Evolutionary conservation across 2,888 invertebrate species (phyloP).

Genomic region (Oligia latruncula): DNA sequence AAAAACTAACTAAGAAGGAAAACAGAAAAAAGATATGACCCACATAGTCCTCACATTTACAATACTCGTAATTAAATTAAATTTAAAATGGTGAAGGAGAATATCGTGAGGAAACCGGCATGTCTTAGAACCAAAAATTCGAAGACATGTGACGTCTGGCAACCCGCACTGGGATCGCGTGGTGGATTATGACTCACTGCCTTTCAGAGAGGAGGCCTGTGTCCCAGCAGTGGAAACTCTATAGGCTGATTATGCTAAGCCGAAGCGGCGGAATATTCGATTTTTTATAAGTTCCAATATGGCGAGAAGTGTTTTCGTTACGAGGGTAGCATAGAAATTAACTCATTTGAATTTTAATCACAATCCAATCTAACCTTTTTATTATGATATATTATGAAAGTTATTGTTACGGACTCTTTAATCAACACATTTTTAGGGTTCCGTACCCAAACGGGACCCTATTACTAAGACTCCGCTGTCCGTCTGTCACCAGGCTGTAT

Average conservation of each 20-base stretch:
- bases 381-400: not conserved
- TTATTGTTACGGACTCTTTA: not conserved
- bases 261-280: not conserved
- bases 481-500: no score
- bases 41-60: no score
- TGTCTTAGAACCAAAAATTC: not conserved
- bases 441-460: no score
- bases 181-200: not conserved
- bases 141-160: not conserved
- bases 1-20: no score
- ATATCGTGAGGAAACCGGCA: no score
- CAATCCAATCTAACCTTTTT: not conserved
- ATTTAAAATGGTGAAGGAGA: no score
- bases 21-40: no score
- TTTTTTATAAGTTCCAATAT: not conserved
- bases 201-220: not conserved
- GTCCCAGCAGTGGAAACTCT: not conserved
- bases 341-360: conserved; percentile 40
- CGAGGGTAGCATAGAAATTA: conserved; percentile 29
- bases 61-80: no score
- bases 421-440: not conserved
- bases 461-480: no score
- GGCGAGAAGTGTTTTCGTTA: not conserved
- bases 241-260: not conserved
- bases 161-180: not conserved